A percentile compares a stretch with the other conserved stretches of the same genome.
phyloP scores from a whole-genome alignment of 92 coral and sea anemone genomes.

The Diadumene lineata region DNA sequence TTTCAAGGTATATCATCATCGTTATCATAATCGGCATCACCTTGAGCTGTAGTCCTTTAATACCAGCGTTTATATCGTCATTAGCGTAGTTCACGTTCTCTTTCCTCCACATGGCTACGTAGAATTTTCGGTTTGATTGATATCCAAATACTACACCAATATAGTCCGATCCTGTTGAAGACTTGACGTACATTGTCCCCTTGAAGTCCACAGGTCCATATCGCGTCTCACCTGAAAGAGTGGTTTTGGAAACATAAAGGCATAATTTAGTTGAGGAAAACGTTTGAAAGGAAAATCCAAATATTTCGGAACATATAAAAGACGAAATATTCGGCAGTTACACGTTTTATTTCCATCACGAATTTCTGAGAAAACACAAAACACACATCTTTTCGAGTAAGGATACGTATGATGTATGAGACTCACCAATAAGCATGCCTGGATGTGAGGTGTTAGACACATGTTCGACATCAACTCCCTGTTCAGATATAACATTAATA shows the following conservation, averaged over 20 bases:
- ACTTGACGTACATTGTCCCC: constrained; percentile 83
- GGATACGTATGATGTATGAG: not conserved
- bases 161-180: constrained; percentile 78
- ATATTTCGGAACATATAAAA: no score
- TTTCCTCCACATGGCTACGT: constrained; percentile 92
- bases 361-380: not conserved
- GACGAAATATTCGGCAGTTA: no score
- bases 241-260: no score
- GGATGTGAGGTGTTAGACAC: constrained; percentile 74
- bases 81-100: constrained; percentile 80
- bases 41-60: constrained; percentile 92
- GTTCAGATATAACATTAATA: constrained; percentile 21
- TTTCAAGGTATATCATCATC: not conserved
- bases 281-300: no score
- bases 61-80: constrained; percentile 66
- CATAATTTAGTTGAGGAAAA: no score
- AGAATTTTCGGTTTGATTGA: constrained; percentile 89
- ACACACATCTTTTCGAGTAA: not conserved
- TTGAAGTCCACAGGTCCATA: constrained; percentile 94
- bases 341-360: no score
- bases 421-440: constrained; percentile 89
- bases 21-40: constrained; percentile 21
- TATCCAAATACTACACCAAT: constrained; percentile 94
- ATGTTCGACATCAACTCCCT: constrained; percentile 93
- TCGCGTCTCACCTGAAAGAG: constrained; percentile 56